Evolutionary conservation across 2,888 invertebrate genomes (phyloP).

Genomic region (Aphidius colemani): DNA sequence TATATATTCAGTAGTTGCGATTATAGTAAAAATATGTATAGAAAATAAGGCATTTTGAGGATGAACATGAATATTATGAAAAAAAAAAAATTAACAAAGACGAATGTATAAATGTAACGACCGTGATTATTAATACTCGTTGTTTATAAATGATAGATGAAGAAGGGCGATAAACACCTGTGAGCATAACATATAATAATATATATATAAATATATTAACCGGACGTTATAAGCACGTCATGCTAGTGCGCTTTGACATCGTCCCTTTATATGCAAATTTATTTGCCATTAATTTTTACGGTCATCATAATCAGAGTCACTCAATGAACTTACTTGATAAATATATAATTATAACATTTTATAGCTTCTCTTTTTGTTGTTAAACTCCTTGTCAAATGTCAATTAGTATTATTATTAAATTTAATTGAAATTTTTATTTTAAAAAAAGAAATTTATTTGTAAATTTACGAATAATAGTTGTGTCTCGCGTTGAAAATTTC

Average conservation of each 20-base stretch:
- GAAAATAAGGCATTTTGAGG: not conserved
- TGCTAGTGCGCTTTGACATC: slow-evolving; percentile 46
- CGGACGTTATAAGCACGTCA: slow-evolving; percentile 47
- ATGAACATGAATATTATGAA: not conserved
- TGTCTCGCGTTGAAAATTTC: too few species aligned
- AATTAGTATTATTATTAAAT: too few species aligned
- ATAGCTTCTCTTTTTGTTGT: too few species aligned
- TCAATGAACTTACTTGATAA: too few species aligned
- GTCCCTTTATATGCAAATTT: slow-evolving; percentile 39
- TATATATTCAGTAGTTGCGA: too few species aligned
- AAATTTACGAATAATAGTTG: too few species aligned
- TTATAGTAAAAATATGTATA: not conserved
- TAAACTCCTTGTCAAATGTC: too few species aligned
- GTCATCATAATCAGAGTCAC: too few species aligned
- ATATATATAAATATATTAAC: slow-evolving; percentile 29
- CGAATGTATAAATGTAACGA: slow-evolving; percentile 34
- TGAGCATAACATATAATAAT: too few species aligned
- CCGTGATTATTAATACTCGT: slow-evolving; percentile 54
- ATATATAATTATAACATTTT: too few species aligned
- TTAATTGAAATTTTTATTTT: too few species aligned
- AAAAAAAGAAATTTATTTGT: too few species aligned
- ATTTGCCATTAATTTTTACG: not conserved
- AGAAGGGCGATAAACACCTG: slow-evolving; percentile 29
- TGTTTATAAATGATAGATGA: slow-evolving; percentile 34
- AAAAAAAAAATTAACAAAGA: slow-evolving; percentile 5